Percentiles rank a stretch among this genome's conserved stretches.
phyloP scores from a whole-genome alignment of 64 coral and sea anemone genomes.

The Stylophora pistillata region DNA sequence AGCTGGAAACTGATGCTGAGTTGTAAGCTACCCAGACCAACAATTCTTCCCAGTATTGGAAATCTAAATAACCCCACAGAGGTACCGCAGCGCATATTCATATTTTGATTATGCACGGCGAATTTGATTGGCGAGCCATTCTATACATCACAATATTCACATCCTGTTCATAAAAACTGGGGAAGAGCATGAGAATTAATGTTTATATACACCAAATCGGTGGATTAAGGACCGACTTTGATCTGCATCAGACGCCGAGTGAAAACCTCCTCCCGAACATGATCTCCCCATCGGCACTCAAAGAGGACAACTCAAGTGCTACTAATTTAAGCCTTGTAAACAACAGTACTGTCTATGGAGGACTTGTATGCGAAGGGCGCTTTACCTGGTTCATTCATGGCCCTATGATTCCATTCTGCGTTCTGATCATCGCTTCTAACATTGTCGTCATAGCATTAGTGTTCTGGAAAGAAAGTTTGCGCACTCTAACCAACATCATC shows the following conservation, averaged over 20 bases:
- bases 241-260: background rate
- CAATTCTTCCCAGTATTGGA: too few relatives aligned
- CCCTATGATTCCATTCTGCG: background rate
- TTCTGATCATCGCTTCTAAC: constrained; percentile 58
- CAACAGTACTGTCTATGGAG: background rate
- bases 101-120: background rate
- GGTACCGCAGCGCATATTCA: too few relatives aligned
- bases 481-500: constrained; percentile 51
- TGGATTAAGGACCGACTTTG: background rate
- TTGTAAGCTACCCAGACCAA: too few relatives aligned
- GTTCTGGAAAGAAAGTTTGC: constrained; percentile 37
- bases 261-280: background rate
- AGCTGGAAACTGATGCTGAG: too few relatives aligned
- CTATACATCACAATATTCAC: background rate
- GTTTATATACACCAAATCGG: background rate
- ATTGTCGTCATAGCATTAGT: constrained; percentile 46
- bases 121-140: background rate
- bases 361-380: background rate
- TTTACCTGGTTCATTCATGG: background rate
- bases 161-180: background rate
- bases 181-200: background rate
- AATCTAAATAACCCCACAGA: too few relatives aligned
- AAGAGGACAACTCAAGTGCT: background rate
- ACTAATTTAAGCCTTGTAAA: too few relatives aligned
- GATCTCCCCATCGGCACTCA: background rate